phyloP scores from a whole-genome alignment of 1,140 invertebrate species.

The Rhagoletis pomonella region DNA sequence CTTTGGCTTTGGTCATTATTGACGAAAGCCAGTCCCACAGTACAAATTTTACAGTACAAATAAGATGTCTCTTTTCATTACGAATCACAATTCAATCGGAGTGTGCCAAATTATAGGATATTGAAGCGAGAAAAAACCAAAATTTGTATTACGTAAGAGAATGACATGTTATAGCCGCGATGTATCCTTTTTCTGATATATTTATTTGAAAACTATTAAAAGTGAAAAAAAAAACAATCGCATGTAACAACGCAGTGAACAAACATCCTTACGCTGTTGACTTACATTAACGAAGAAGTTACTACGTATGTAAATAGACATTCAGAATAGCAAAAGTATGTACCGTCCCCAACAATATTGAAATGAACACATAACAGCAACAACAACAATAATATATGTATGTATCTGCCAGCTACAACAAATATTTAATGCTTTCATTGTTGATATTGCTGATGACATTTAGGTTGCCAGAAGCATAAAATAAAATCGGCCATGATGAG shows the following conservation, averaged over 20 bases:
- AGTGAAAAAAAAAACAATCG: not conserved
- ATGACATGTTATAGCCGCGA: too few relatives aligned
- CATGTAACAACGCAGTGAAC: not conserved
- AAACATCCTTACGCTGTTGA: not conserved
- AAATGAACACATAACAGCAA: not conserved
- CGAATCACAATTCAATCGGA: too few relatives aligned
- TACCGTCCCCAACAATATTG: not conserved
- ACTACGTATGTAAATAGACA: not conserved
- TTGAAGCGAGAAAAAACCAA: too few relatives aligned
- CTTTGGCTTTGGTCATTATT: too few relatives aligned
- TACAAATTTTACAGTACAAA: not conserved
- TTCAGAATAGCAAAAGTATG: not conserved
- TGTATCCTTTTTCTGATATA: too few relatives aligned
- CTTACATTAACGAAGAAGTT: not conserved
- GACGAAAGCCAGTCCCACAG: too few relatives aligned
- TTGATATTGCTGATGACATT: slow-evolving; percentile 9
- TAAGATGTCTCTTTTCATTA: too few relatives aligned
- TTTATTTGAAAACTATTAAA: too few relatives aligned
- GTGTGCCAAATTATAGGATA: too few relatives aligned
- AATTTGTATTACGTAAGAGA: too few relatives aligned
- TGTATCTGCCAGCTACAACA: not conserved
- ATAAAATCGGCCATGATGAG: slow-evolving; percentile 2
- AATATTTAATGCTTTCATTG: not conserved
- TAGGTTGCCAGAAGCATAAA: slow-evolving; percentile 11
- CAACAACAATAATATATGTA: slow-evolving; percentile 5